Evolutionary conservation across 1,140 invertebrate genomes (phyloP).

Genomic region (Leptopilina boulardi): DNA sequence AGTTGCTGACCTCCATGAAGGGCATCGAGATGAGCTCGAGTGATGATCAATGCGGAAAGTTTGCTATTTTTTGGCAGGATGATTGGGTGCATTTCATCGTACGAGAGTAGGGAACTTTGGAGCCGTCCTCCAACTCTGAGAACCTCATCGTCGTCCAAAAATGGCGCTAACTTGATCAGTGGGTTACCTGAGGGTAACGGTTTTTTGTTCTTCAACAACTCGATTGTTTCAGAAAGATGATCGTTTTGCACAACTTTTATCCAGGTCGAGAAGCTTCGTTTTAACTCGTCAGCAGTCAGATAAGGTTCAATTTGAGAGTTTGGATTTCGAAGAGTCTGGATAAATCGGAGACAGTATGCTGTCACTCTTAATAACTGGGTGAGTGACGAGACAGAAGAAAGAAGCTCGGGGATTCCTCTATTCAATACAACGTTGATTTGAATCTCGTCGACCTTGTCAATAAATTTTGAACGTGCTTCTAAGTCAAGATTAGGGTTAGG

Average conservation of each 20-base stretch:
- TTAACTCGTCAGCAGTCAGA: neutral
- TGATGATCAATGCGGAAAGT: conserved; percentile 49
- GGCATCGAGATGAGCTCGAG: conserved; percentile 43
- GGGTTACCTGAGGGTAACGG: neutral
- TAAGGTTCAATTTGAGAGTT: neutral
- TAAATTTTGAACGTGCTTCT: neutral
- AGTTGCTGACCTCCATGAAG: conserved; percentile 52
- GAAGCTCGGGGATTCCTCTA: neutral
- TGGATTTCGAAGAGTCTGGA: neutral
- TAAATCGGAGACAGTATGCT: neutral
- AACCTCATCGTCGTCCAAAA: conserved; percentile 44
- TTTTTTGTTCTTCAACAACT: neutral
- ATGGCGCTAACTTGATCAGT: neutral
- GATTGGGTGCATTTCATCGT: conserved; percentile 53
- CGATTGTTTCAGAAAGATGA: neutral
- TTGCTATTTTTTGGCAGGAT: conserved; percentile 52
- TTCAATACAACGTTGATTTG: neutral
- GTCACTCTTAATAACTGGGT: neutral
- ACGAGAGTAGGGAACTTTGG: conserved; percentile 43
- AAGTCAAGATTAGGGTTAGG: neutral
- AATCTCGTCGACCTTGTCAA: neutral
- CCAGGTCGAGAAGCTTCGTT: neutral
- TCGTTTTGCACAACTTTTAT: neutral
- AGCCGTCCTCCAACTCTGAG: conserved; percentile 58
- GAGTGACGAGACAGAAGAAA: neutral